Conservation (phyloP, 2,888 invertebrate species). For the Ophioninae sp. region DNA sequence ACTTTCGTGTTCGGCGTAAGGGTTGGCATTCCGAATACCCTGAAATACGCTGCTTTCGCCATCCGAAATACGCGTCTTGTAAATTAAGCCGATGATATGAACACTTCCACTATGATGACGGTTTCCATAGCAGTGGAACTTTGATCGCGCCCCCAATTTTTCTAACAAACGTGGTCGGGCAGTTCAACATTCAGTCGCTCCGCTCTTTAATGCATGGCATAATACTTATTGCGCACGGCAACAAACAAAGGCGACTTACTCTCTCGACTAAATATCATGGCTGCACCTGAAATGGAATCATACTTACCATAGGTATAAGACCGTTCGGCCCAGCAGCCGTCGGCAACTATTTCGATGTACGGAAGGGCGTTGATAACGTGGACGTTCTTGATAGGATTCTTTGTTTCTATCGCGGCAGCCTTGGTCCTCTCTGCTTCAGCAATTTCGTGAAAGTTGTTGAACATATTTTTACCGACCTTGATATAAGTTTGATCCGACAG, state of each 20-base stretch:
- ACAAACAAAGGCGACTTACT: background rate
- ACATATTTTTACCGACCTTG: too few relatives aligned
- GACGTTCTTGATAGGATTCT: background rate
- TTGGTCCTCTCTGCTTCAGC: too few relatives aligned
- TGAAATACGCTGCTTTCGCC: conserved; percentile 74
- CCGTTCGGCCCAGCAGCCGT: background rate
- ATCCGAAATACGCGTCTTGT: conserved; percentile 48
- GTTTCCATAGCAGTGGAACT: too few relatives aligned
- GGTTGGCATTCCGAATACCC: conserved; percentile 65
- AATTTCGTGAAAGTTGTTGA: too few relatives aligned
- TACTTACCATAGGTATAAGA: background rate
- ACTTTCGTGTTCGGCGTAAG: conserved; percentile 64
- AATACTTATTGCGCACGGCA: background rate
- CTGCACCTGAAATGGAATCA: background rate
- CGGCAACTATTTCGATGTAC: background rate
- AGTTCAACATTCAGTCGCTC: background rate
- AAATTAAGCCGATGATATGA: conserved; percentile 60
- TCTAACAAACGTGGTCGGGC: background rate
- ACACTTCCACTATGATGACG: too few relatives aligned
- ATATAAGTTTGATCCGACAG: too few relatives aligned
- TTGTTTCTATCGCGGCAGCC: background rate
- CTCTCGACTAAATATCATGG: background rate
- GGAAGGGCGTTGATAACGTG: background rate
- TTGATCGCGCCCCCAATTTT: too few relatives aligned
- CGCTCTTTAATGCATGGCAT: background rate